phyloP scores from a whole-genome alignment of 1,140 invertebrate genomes.

The Drosophila kohkoa region DNA sequence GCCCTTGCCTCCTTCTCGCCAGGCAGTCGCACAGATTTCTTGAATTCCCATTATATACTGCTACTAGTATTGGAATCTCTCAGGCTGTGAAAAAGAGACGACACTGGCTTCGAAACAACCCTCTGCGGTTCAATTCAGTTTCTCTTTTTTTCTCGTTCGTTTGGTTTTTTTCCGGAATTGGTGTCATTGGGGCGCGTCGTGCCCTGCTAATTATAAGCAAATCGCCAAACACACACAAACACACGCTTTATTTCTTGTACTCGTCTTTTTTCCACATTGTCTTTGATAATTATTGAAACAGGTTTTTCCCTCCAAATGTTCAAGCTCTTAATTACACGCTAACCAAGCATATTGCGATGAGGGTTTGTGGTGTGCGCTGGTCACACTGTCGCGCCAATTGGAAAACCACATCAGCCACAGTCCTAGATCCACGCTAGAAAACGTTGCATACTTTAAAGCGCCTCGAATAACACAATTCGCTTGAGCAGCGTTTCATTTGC shows the following conservation, averaged over 20 bases:
- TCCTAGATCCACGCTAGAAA: background rate
- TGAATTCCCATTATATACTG: slow-evolving; percentile 28
- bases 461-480: background rate
- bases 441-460: slow-evolving; percentile 39
- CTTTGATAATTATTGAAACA: slow-evolving; percentile 36
- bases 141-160: slow-evolving; percentile 26
- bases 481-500: background rate
- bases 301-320: slow-evolving; percentile 18
- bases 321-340: slow-evolving; percentile 50
- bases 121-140: slow-evolving; percentile 33
- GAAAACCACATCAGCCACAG: background rate
- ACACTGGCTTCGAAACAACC: slow-evolving; percentile 42
- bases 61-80: slow-evolving; percentile 55
- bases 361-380: slow-evolving; percentile 10
- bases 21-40: slow-evolving; percentile 37
- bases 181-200: slow-evolving; percentile 72
- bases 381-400: slow-evolving; percentile 12
- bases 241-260: slow-evolving; percentile 14
- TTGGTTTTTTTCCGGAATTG: slow-evolving; percentile 61
- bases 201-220: slow-evolving; percentile 64
- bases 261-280: slow-evolving; percentile 27
- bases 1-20: background rate
- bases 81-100: slow-evolving; percentile 24
- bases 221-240: slow-evolving; percentile 24
- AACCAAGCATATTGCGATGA: background rate